Evolutionary conservation across 2,113 vertebrate genomes (phyloP), one percentile per base, ranked within the genome.

Genomic region (Cathartes aura): DNA sequence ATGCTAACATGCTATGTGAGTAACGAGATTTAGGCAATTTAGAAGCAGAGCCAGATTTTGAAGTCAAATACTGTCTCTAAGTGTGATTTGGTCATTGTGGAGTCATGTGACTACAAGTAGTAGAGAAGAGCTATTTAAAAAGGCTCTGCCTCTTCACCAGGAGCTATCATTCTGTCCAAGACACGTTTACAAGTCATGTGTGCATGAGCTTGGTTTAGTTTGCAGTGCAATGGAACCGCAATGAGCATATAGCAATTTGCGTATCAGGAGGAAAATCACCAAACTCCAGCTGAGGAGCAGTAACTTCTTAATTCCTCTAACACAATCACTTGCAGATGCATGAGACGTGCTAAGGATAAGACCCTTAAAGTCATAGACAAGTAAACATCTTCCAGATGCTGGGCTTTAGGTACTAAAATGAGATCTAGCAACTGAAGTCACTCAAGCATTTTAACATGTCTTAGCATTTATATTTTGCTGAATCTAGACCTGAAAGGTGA

Each of bases 151-250:
- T 40, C 40, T 38, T 47, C 29, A 43, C 27, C 32, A 29, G 66
- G 47, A 66, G 15, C 5, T 64, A 45, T 21, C n/a, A 6, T 66
- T 60, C 63, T 58, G 63, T 76, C 40, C 68, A 62, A 40, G 23
- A 38, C 20, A 32, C 0, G 0, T 15, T 12, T 15, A 6, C 14
- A 32, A 85, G 53, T 10, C 42, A 30, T 0, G 0, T 3, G 45
- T 67, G 29, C 3, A 1, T 14, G 26, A 52, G 14, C n/a, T 5
- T 8, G n/a, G 32, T 21, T 75, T 64, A 56, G 42, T 90, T 30
- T 55, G 42, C 6, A 36, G 30, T n/a, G 64, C 17, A n/a, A 18
- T 4, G 2, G 20, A 36, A 32, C 32, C 4, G 1, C 70, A 12
- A 3, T 0, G 16, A 55, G 27, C 47, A 17, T 15, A 16, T 6